These are phyloP conservation scores for Ligdia adustata DNA, from an alignment of 2,888 invertebrate species.

Conservation along the genomic window DNA sequence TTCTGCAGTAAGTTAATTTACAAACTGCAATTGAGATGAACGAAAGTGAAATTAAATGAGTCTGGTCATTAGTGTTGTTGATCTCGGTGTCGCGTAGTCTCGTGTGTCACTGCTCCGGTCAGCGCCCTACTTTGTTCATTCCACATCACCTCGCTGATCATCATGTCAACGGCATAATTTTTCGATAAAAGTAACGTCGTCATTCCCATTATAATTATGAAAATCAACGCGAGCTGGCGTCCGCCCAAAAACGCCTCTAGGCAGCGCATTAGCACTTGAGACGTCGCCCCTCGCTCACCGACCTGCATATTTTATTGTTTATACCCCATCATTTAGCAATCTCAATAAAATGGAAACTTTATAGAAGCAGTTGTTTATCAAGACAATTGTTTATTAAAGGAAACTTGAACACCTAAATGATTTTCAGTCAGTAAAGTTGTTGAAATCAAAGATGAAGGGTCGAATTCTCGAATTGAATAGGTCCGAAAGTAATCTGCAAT, in stretches of 20 bases:
- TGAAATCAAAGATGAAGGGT: not conserved
- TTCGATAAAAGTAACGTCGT: constrained; percentile 11
- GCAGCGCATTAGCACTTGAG: constrained; percentile 7
- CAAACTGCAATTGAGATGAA: not conserved
- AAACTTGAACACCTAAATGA: constrained; percentile 4
- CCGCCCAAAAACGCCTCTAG: constrained; percentile 6
- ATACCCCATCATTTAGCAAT: not conserved
- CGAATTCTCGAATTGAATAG: not conserved
- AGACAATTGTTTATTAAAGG: not conserved
- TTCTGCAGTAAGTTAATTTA: constrained; percentile 1
- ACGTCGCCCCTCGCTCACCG: constrained; percentile 1
- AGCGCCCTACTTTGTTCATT: constrained; percentile 1
- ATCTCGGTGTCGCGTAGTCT: constrained; percentile 11
- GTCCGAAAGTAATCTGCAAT: not conserved
- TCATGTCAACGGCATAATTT: constrained; percentile 19
- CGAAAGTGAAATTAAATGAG: constrained; percentile 21
- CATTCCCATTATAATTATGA: constrained; percentile 25
- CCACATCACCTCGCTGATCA: too few relatives aligned
- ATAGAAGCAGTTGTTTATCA: not conserved
- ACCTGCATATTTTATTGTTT: constrained; percentile 2
- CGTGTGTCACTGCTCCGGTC: constrained; percentile 4
- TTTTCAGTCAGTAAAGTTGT: not conserved
- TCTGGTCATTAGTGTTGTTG: constrained; percentile 3
- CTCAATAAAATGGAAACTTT: constrained; percentile 2
- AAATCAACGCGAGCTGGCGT: constrained; percentile 22